Percentiles rank a stretch among this genome's conserved stretches.
These are phyloP conservation scores for Alouatta palliata DNA, from an alignment of 2,113 vertebrate genomes.

Conservation along the genomic window DNA sequence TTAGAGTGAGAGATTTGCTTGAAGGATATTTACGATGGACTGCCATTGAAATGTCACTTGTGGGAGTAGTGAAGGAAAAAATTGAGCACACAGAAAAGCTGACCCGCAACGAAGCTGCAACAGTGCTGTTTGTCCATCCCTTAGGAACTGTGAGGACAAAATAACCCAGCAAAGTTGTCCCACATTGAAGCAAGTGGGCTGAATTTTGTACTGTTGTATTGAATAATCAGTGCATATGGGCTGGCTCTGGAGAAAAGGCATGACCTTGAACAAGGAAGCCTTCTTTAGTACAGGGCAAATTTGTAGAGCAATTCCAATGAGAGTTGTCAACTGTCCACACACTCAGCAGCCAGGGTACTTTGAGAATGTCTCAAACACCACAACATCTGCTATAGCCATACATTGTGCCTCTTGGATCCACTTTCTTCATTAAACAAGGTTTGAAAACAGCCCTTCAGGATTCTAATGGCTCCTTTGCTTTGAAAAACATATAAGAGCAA, in stretches of 20 bases:
- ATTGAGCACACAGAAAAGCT: not conserved
- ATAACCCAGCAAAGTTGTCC: not conserved
- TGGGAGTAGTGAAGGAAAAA: not conserved
- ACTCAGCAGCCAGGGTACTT: not conserved
- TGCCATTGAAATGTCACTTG: not conserved
- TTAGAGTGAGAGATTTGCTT: not conserved
- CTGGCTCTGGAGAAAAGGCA: not conserved
- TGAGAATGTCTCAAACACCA: not conserved
- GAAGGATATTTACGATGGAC: not conserved
- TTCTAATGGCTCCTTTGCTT: not conserved
- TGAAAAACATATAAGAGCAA: not conserved
- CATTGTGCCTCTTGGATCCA: not conserved
- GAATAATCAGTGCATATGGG: not conserved
- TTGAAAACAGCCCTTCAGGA: not conserved
- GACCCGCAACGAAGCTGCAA: not conserved
- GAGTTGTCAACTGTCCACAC: not conserved
- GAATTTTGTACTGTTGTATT: not conserved
- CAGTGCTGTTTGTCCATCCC: not conserved
- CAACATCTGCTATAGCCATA: not conserved
- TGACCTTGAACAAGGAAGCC: not conserved
- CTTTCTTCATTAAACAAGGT: not conserved
- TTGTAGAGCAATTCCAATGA: not conserved
- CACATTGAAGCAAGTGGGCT: not conserved
- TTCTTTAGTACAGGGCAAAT: too few species aligned
- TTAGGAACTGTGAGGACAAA: not conserved